phyloP scores from a whole-genome alignment of 2,888 invertebrate species.

The Metalampra italica region DNA sequence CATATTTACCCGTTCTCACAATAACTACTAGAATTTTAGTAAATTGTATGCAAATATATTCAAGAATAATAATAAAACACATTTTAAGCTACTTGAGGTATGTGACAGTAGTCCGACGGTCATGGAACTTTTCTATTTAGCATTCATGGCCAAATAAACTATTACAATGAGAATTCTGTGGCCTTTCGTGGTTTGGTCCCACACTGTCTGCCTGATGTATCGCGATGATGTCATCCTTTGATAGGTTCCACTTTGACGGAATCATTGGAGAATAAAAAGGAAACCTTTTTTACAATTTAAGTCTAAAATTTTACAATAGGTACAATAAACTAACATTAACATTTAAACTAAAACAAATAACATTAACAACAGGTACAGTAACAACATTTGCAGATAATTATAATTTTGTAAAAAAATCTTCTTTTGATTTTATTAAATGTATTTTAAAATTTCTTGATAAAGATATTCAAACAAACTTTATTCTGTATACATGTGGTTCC shows the following conservation, averaged over 20 bases:
- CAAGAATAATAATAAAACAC: neutral
- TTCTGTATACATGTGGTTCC: neutral
- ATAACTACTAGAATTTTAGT: neutral
- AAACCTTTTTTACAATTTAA: neutral
- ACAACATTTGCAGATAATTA: no score
- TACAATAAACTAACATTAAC: no score
- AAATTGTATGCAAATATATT: neutral
- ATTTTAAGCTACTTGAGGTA: neutral
- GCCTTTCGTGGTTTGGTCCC: conserved; percentile 46
- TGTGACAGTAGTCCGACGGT: conserved; percentile 32
- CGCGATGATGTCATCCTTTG: conserved; percentile 50
- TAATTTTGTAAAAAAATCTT: no score
- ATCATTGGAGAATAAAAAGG: neutral
- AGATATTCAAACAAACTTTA: neutral
- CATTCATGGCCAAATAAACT: conserved; percentile 73
- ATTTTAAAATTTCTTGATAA: neutral
- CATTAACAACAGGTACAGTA: no score
- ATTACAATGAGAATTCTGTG: conserved; percentile 66
- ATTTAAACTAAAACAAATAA: no score
- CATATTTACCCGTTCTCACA: no score
- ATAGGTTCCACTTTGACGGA: conserved; percentile 3
- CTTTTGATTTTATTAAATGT: neutral
- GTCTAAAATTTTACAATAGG: no score
- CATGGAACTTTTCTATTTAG: conserved; percentile 71
- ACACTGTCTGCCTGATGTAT: conserved; percentile 63